Conservation (phyloP, 2,113 vertebrate genomes). For the Phrynosoma platyrhinos region DNA sequence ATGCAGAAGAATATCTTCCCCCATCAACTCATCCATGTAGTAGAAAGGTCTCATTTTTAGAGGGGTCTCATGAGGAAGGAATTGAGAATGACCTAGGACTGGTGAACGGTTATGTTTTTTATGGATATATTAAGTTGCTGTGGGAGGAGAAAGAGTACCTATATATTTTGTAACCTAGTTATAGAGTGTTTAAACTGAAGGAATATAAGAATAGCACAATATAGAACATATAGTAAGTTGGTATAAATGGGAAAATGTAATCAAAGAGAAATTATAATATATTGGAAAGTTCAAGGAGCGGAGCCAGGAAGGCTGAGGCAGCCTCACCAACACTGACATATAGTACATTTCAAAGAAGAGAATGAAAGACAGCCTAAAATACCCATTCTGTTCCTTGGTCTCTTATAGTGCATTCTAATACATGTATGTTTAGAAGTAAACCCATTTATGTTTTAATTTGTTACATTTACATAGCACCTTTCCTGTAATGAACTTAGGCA, state of each 20-base stretch:
- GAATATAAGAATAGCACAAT: too few species aligned
- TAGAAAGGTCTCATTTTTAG: neutral
- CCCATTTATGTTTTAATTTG: neutral
- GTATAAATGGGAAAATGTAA: too few species aligned
- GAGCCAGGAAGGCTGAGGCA: too few species aligned
- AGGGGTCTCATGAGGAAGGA: too few species aligned
- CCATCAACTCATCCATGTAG: neutral
- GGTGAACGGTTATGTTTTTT: neutral
- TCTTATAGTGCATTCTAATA: neutral
- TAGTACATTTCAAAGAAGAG: neutral
- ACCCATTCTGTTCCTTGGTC: neutral
- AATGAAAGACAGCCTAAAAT: neutral
- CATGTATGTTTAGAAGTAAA: neutral
- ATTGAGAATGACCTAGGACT: too few species aligned
- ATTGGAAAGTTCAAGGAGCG: too few species aligned
- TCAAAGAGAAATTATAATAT: too few species aligned
- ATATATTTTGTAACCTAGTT: too few species aligned
- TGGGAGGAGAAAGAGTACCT: too few species aligned
- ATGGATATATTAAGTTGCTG: too few species aligned
- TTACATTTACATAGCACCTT: neutral
- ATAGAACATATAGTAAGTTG: too few species aligned
- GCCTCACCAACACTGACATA: neutral
- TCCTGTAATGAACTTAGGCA: neutral
- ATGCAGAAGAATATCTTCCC: neutral
- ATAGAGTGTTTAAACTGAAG: too few species aligned